A percentile compares a stretch with the other conserved stretches of the same genome.
Conservation (phyloP, 2,888 invertebrate genomes). For the Polyploca ridens region DNA sequence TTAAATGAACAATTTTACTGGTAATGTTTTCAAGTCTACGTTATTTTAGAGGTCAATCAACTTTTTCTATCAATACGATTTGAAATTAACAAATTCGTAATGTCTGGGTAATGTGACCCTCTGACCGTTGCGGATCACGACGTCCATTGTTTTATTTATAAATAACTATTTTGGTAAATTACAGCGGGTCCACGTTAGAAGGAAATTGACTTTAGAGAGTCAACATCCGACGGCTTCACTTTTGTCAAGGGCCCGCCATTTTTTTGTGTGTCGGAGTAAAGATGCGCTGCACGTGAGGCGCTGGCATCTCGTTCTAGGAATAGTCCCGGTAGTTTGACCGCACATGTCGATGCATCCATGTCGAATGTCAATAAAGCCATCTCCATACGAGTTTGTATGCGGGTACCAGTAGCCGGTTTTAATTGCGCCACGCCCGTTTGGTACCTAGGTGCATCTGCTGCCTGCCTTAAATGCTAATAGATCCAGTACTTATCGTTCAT, state of each 20-base stretch:
- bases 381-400: conserved; percentile 2
- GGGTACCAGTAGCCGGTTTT: conserved; percentile 8
- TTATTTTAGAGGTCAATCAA: conserved; percentile 12
- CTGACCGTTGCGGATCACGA: conserved; percentile 21
- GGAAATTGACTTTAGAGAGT: conserved; percentile 46
- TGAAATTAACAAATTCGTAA: conserved; percentile 14
- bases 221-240: conserved; percentile 51
- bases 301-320: conserved; percentile 65
- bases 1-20: background rate
- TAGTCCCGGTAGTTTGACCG: conserved; percentile 38
- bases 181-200: conserved; percentile 26
- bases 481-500: background rate
- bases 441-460: conserved; percentile 8
- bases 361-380: conserved; percentile 4
- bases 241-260: conserved; percentile 52
- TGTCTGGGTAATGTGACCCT: conserved; percentile 16
- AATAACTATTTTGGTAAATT: conserved; percentile 1
- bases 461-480: background rate
- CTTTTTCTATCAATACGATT: conserved; percentile 25
- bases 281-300: conserved; percentile 65
- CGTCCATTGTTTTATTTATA: background rate
- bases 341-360: conserved; percentile 56
- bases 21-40: background rate
- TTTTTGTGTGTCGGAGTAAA: conserved; percentile 57
- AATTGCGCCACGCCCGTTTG: conserved; percentile 7